phyloP scores from a whole-genome alignment of 2,797 vertebrate genomes.

The Acipenser transmontanus region DNA sequence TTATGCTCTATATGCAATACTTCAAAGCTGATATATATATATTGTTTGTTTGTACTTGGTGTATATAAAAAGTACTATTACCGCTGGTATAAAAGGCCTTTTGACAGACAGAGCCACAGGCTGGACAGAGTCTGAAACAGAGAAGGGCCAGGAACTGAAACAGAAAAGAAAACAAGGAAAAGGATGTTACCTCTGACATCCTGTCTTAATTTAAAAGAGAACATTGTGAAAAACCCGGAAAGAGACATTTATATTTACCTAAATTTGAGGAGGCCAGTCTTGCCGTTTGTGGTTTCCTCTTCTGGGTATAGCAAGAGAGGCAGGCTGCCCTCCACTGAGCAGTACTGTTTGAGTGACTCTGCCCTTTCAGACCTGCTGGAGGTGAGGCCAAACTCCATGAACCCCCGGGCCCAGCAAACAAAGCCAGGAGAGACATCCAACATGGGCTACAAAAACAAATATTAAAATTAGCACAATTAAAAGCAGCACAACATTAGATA shows the following conservation, averaged over 20 bases:
- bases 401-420: conserved; percentile 92
- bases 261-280: conserved; percentile 80
- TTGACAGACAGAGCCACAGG: conserved; percentile 81
- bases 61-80: conserved; percentile 43
- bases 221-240: conserved; percentile 8
- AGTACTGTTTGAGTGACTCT: conserved; percentile 78
- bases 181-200: conserved; percentile 6
- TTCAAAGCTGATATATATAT: too few species aligned
- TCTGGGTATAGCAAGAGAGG: conserved; percentile 88
- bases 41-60: too few species aligned
- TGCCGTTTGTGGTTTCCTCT: conserved; percentile 88
- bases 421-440: conserved; percentile 81
- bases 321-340: conserved; percentile 57
- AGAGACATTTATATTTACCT: conserved; percentile 58
- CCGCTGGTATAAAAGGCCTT: conserved; percentile 84
- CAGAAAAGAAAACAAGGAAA: background rate
- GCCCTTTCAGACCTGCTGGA: conserved; percentile 61
- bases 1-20: too few species aligned
- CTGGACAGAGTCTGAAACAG: conserved; percentile 77
- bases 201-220: conserved; percentile 9
- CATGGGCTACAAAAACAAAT: conserved; percentile 62
- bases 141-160: conserved; percentile 86
- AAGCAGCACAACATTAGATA: background rate
- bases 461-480: background rate
- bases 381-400: conserved; percentile 76